Conservation (phyloP, 1,140 invertebrate genomes). For the Conus ventricosus region DNA sequence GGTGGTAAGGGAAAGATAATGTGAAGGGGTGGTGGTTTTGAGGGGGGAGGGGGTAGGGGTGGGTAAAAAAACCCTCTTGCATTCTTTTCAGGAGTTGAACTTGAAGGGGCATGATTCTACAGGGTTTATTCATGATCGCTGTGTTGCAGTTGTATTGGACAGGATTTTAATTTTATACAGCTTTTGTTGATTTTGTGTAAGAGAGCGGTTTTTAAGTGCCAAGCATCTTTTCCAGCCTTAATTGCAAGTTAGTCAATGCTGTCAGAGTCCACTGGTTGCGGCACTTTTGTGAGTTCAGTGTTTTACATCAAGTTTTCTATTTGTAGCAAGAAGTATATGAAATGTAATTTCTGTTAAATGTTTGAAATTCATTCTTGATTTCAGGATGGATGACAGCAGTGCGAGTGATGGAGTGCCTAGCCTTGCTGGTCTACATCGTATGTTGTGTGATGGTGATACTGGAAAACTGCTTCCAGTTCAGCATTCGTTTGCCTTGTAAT, state of each 20-base stretch:
- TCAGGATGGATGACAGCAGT: not conserved
- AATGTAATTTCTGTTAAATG: not conserved
- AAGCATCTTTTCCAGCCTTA: not conserved
- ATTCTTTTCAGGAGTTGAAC: too few species aligned
- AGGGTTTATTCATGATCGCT: too few species aligned
- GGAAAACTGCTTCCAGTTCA: not conserved
- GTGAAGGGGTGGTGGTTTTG: too few species aligned
- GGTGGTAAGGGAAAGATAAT: too few species aligned
- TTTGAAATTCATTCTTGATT: not conserved
- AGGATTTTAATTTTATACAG: too few species aligned
- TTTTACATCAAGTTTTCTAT: not conserved
- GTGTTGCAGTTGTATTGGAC: too few species aligned
- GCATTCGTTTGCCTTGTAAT: not conserved
- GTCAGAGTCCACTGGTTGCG: not conserved
- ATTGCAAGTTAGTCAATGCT: not conserved
- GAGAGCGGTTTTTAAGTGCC: not conserved
- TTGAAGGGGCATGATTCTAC: too few species aligned
- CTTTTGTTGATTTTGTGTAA: too few species aligned
- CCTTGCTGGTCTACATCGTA: not conserved
- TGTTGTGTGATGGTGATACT: not conserved
- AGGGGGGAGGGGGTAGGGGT: too few species aligned
- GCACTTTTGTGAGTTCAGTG: not conserved
- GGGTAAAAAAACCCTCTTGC: too few species aligned
- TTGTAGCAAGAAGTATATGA: not conserved
- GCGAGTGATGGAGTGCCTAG: not conserved